Evolutionary conservation across 2,797 vertebrate genomes (phyloP), one percentile per base, ranked within the genome.

Genomic region (Falco concolor): DNA sequence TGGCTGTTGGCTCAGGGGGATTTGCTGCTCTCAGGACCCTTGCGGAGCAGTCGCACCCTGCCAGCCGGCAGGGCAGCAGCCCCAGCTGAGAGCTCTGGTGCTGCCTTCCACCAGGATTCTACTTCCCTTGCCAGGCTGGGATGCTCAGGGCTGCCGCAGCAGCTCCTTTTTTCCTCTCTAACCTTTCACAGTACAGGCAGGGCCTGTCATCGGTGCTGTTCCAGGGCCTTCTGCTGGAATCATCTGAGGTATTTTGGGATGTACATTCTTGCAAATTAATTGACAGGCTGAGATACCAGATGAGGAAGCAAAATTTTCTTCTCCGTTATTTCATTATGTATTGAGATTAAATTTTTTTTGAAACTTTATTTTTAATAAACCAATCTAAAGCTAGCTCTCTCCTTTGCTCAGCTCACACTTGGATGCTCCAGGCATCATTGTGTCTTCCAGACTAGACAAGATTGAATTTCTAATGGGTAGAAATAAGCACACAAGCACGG

Each of bases 181-280:
- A 6, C 13, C 88, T 42, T 25, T 21, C 0, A 0, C n/a, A 3
- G 22, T 1, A 1, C 38, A 10, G 84, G 49, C 93, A 40, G 77
- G 34, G 45, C n/a, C 70, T 65, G 78, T 24, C 42, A 25, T 3
- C 50, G 5, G 74, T 24, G 90, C 77, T 19, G 49, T 76, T 82
- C 93, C 75, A 89, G 85, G 56, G 91, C 84, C 91, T 96, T 89
- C 84, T 93, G 82, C 68, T 61, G 87, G 76, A 65, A 75, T 50
- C 10, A 20, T 86, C 64, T n/a, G 86, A 86, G 86, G 90, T 94
- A 88, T 95, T 94, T 95, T 1, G 45, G 92, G 95, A 81, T 64
- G 83, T 28, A 5, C 6, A 4, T 64, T 89, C 91, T 65, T 67
- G 64, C 84, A 87, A 75, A 52, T 89, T 61, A 93, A 80, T 80